Evolutionary conservation across 2,888 invertebrate genomes (phyloP).

Genomic region (Dolomedes plantarius): DNA sequence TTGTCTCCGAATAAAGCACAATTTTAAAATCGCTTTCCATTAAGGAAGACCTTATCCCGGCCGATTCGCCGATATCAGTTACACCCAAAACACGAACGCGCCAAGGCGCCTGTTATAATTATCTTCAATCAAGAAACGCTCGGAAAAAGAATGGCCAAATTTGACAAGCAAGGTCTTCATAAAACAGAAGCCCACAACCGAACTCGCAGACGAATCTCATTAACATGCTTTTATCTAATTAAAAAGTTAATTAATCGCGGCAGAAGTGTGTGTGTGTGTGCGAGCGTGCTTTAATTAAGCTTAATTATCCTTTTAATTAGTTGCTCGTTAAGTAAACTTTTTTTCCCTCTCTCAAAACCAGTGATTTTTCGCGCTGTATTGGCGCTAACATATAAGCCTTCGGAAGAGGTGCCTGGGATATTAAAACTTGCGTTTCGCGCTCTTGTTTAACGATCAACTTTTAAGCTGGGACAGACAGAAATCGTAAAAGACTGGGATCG

Average conservation of each 20-base stretch:
- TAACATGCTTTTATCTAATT: slow-evolving; percentile 32
- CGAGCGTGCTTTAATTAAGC: slow-evolving; percentile 40
- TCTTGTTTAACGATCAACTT: too few relatives aligned
- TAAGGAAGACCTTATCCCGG: too few relatives aligned
- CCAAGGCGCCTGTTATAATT: background rate
- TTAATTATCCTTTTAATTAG: slow-evolving; percentile 59
- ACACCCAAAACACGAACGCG: background rate
- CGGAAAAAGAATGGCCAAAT: background rate
- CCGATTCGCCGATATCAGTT: background rate
- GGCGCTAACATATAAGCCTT: too few relatives aligned
- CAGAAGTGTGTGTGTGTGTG: too few relatives aligned
- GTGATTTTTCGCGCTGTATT: background rate
- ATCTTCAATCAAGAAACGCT: background rate
- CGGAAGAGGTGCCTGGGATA: too few relatives aligned
- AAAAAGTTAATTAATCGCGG: slow-evolving; percentile 62
- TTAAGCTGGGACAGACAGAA: too few relatives aligned
- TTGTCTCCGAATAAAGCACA: too few relatives aligned
- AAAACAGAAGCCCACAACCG: background rate
- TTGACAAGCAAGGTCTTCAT: slow-evolving; percentile 9
- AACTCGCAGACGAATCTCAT: slow-evolving; percentile 5
- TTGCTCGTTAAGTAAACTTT: slow-evolving; percentile 26
- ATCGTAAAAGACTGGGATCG: too few relatives aligned
- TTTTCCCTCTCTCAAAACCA: background rate
- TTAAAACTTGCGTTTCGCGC: too few relatives aligned
- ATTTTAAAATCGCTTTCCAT: too few relatives aligned